These are phyloP conservation scores for Malthinus seriepunctatus DNA, from an alignment of 2,888 invertebrate genomes.

Conservation along the genomic window DNA sequence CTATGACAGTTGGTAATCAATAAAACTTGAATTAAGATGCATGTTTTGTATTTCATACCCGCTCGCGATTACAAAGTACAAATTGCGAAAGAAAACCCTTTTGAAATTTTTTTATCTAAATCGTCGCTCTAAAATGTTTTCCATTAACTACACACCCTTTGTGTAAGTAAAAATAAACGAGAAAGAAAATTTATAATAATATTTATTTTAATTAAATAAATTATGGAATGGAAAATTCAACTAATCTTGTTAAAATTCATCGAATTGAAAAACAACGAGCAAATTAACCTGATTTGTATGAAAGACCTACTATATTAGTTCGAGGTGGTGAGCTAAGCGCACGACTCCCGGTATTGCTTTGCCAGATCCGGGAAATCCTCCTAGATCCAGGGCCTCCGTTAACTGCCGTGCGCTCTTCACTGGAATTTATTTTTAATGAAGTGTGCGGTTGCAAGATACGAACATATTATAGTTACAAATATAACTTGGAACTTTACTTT, in stretches of 20 bases:
- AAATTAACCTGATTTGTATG: conserved; percentile 31
- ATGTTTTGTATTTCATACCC: too few relatives aligned
- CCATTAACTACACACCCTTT: neutral
- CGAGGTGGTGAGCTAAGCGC: conserved; percentile 30
- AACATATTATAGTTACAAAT: conserved; percentile 20
- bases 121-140: too few relatives aligned
- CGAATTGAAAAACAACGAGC: conserved; percentile 29
- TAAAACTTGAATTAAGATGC: too few relatives aligned
- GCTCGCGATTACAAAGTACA: too few relatives aligned
- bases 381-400: conserved; percentile 55
- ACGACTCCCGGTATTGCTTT: conserved; percentile 36
- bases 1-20: too few relatives aligned
- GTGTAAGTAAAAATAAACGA: neutral
- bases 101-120: too few relatives aligned
- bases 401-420: conserved; percentile 48
- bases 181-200: conserved; percentile 10
- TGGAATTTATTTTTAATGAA: conserved; percentile 61
- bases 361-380: conserved; percentile 55
- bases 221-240: conserved; percentile 6
- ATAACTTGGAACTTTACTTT: too few relatives aligned
- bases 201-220: conserved; percentile 7
- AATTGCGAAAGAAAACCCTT: too few relatives aligned
- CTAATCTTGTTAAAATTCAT: conserved; percentile 28
- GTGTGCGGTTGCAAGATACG: conserved; percentile 50
- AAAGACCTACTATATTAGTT: conserved; percentile 32